Conservation (phyloP, 2,113 vertebrate species). For the Spea multiplicata region DNA sequence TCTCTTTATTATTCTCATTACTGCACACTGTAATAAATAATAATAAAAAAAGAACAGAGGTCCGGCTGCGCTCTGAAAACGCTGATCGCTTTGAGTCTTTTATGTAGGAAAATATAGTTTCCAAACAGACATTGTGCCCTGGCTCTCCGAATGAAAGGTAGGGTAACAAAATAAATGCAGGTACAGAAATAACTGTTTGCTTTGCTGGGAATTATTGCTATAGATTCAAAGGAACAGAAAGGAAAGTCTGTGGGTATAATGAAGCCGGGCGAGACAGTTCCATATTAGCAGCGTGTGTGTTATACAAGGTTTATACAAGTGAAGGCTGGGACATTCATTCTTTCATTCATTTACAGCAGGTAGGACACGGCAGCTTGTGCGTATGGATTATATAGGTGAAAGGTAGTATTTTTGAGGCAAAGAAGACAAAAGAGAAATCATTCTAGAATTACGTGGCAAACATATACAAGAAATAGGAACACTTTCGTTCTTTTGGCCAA, state of each 20-base stretch:
- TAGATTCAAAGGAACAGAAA: slow-evolving; percentile 45
- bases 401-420: too few relatives aligned
- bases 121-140: slow-evolving; percentile 51
- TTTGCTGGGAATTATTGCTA: slow-evolving; percentile 42
- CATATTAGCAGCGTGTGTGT: background rate
- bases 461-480: too few relatives aligned
- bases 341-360: too few relatives aligned
- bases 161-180: slow-evolving; percentile 40
- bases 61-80: slow-evolving; percentile 51
- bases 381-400: too few relatives aligned
- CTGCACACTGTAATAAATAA: slow-evolving; percentile 52
- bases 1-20: slow-evolving; percentile 59
- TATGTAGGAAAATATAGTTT: slow-evolving; percentile 52
- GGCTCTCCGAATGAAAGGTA: slow-evolving; percentile 38
- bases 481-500: too few relatives aligned
- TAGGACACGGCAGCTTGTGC: too few relatives aligned
- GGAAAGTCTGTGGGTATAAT: slow-evolving; percentile 27
- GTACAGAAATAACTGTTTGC: slow-evolving; percentile 51
- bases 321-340: background rate
- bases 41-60: slow-evolving; percentile 50
- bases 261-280: background rate
- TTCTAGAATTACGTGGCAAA: too few relatives aligned
- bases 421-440: too few relatives aligned
- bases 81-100: slow-evolving; percentile 48
- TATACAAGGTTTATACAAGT: slow-evolving; percentile 9